Evolutionary conservation across 2,113 vertebrate species (phyloP).

Genomic region (Genyomyrus donnyi): DNA sequence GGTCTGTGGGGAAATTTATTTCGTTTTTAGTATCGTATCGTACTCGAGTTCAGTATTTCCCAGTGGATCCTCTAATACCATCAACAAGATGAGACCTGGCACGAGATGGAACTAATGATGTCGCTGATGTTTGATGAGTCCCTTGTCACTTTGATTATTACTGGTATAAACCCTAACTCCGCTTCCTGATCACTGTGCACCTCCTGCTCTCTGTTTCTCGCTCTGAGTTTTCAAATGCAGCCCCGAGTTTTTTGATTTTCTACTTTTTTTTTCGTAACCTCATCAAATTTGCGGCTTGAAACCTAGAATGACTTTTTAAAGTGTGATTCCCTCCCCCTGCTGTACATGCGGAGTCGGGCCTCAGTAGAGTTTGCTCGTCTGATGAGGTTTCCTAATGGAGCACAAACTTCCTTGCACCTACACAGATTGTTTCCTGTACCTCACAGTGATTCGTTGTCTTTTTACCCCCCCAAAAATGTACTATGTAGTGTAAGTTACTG

Average conservation of each 20-base stretch:
- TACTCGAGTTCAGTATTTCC: slow-evolving; percentile 11
- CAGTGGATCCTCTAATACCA: slow-evolving; percentile 13
- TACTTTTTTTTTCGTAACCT: not conserved
- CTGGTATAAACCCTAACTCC: not conserved
- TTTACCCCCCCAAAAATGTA: not conserved
- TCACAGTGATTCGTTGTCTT: not conserved
- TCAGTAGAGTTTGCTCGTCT: not conserved
- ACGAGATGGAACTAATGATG: slow-evolving; percentile 11
- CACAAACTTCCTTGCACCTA: not conserved
- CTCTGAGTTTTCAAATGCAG: not conserved
- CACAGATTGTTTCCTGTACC: not conserved
- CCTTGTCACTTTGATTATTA: slow-evolving; percentile 3
- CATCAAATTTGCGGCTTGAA: not conserved
- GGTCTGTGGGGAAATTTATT: slow-evolving; percentile 9
- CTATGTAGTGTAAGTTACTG: not conserved
- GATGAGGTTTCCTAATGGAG: not conserved
- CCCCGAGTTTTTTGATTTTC: not conserved
- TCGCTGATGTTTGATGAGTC: slow-evolving; percentile 2
- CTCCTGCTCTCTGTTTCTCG: not conserved
- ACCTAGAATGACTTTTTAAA: not conserved
- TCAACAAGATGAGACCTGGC: not conserved
- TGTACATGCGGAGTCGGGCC: not conserved
- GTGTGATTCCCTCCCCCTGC: not conserved
- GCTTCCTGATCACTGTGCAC: not conserved
- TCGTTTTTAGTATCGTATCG: not conserved